These are phyloP conservation scores for Porites lutea DNA, from an alignment of 64 coral and sea anemone genomes.

Conservation along the genomic window DNA sequence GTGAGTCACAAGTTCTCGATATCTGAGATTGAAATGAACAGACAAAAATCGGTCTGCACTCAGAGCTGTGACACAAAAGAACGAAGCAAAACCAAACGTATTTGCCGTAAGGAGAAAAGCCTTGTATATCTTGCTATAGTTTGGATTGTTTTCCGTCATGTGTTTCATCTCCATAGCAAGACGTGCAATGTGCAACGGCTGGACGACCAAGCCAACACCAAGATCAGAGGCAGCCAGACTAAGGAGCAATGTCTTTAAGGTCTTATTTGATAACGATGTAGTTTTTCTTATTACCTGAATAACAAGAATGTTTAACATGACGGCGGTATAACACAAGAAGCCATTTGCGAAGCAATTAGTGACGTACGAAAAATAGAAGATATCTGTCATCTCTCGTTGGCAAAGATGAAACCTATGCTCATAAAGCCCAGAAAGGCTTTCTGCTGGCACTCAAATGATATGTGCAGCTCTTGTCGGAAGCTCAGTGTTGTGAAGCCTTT, in stretches of 20 bases:
- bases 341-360: neutral
- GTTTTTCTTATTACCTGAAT: neutral
- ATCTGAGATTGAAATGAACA: constrained; percentile 5
- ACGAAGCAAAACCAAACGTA: neutral
- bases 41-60: neutral
- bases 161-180: neutral
- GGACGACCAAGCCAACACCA: neutral
- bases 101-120: neutral
- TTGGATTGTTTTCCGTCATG: neutral
- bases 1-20: neutral
- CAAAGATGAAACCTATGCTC: no score
- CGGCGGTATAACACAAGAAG: neutral
- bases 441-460: no score
- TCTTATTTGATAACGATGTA: neutral
- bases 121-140: no score
- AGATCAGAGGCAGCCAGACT: constrained; percentile 3
- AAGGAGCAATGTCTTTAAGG: neutral
- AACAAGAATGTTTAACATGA: neutral
- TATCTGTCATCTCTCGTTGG: neutral
- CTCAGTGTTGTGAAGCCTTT: no score
- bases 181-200: neutral
- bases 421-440: no score
- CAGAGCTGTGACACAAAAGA: neutral
- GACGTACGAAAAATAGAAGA: neutral
- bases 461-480: no score